Evolutionary conservation across 1,140 invertebrate genomes (phyloP), one percentile per base, ranked within the genome.

Genomic region (Gryon sp.): DNA sequence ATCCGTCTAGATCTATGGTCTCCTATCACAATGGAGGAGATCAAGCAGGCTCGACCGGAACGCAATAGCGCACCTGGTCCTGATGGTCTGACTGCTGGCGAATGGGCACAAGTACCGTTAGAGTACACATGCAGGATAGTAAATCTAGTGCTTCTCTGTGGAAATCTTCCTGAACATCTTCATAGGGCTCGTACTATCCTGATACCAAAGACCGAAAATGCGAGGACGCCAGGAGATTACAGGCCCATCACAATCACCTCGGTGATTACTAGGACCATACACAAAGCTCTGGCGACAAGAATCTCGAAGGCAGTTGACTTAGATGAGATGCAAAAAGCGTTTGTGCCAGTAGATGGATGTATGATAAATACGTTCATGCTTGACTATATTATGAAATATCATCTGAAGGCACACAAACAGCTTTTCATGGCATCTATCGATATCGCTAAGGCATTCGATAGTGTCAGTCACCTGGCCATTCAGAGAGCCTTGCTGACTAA

Each of bases 401-500:
- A 68, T 19, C 11, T 12, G 0, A 15, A 32, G 7, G 1, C 2
- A 0, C 0, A n/a, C 7, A 76, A 63, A 26, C 28, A 32, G 2
- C 12, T 76, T 0, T 62, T 15, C 28, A 0, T 76, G 0, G 55
- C 72, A 0, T 41, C 55, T 0, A 24, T 68, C 0, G 72, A 68
- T 20, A 48, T 76, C 0, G 16, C 50, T 0, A 66, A 74, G 9
- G 60, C 70, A 0, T 74, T 66, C 12, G 60, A 74, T 11, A 34
- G 28, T 7, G 70, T 74, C 1, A 43, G 19, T 2, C 59, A 53
- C 15, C 9, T 14, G 11, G 38, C 45, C 3, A 45, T 62, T 8
- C 4, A 1, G 0, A 11, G n/a, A 16, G 62, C 30, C 0, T 12
- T 57, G n/a, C 0, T 0, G 1, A 20, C 14, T 0, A 15, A 22